Conservation (phyloP, 2,797 vertebrate species). For the Sebastolobus altivelis region DNA sequence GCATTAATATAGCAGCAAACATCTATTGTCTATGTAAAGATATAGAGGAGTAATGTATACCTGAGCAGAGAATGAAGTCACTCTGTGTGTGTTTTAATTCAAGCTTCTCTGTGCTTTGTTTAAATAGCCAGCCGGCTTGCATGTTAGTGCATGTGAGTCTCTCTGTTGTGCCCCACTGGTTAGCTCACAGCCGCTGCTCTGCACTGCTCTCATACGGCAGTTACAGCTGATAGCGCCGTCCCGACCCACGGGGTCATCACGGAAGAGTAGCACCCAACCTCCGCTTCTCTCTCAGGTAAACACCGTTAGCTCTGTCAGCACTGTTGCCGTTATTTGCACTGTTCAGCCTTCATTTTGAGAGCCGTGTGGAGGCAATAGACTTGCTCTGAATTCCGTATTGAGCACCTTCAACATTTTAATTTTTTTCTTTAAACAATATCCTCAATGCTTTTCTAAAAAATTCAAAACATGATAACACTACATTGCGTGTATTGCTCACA, state of each 20-base stretch:
- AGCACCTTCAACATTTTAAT: not conserved
- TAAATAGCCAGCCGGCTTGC: not conserved
- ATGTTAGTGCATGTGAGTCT: not conserved
- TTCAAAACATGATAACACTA: not conserved
- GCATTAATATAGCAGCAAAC: not conserved
- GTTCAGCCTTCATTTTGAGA: not conserved
- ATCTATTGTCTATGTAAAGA: not conserved
- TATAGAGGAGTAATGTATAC: not conserved
- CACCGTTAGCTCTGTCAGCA: not conserved
- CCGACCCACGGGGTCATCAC: not conserved
- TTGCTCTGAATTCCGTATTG: not conserved
- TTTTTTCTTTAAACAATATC: not conserved
- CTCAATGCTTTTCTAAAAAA: not conserved
- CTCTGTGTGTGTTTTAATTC: no score
- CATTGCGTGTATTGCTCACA: not conserved
- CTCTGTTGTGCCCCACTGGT: not conserved
- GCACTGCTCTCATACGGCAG: not conserved
- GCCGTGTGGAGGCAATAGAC: not conserved
- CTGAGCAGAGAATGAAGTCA: no score
- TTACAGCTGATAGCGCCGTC: not conserved
- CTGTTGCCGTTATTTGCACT: not conserved
- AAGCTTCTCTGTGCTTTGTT: not conserved
- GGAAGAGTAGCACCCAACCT: not conserved
- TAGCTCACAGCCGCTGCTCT: not conserved
- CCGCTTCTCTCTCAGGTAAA: not conserved